Evolutionary conservation across 2,888 invertebrate genomes (phyloP), one percentile per base, ranked within the genome.

Genomic region (Pasiphila rectangulata): DNA sequence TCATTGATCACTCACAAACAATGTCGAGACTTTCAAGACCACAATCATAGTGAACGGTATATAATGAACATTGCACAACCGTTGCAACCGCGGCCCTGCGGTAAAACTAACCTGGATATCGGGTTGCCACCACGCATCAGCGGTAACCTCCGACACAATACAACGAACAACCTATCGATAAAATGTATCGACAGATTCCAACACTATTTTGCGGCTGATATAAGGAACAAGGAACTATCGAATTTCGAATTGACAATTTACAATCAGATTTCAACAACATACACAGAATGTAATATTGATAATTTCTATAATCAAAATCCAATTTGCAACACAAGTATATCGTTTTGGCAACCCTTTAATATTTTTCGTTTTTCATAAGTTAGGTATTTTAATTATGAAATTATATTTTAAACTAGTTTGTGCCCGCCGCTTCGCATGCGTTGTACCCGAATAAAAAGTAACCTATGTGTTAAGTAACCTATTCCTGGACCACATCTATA

Each of bases 31-130:
- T 40, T 50, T 49, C 55, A 51, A 48, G 57, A 63, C 53, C 50
- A 44, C 64, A 71, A 63, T 64, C 68, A 52, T 56, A 56, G 62
- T 56, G 57, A 64, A 48, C 69, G 65, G 61, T 67, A 67, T 63
- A 67, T 56, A 69, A 50, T 63, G 67, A 56, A 63, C 66, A 74
- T 82, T 77, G 74, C 78, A 78, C 75, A 78, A 74, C 69, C 67
- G 69, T 72, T 68, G 67, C 67, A 67, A 77, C 79, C 74, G 70
- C 79, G 72, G 62, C 57, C 57, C 65, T 69, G 79, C 70, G 75
- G 83, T 82, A 74, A 80, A 61, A 51, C 64, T 64, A 78, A 62
- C 74, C 61, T 30, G 37, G 56, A 69, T 59, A 41, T 84, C 63
- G 30, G 24, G 64, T 85, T 76, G 60, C 81, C 49, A 67, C 61